Evolutionary conservation across 2,888 invertebrate species (phyloP), one percentile per base, ranked within the genome.

Genomic region (Cerastoderma edule): DNA sequence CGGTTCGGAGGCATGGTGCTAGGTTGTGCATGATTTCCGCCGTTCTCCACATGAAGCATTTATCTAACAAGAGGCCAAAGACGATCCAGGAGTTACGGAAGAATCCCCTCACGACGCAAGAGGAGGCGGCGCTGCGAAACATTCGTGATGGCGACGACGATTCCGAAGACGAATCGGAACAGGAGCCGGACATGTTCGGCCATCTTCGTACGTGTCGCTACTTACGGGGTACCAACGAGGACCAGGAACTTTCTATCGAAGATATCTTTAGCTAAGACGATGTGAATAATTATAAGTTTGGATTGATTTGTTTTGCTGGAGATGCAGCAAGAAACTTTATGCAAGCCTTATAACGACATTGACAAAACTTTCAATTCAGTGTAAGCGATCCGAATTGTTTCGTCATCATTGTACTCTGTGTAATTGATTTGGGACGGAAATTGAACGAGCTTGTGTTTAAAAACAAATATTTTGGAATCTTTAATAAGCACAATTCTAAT

Each of bases 21-120:
- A 72, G 57, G 46, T 30, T 75, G 63, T 72, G 79, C 27, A 79
- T 75, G 79, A 50, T 79, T 1, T 79, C 79, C 0, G 79, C 79
- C 13, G 66, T 79, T 6, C 24, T 72, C 16, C 75, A 79, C 35
- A 79, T 79, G 79, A 69, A 72, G 50, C 39, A 54, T 27, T n/a
- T 72, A 4, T 69, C 68, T n/a, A n/a, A 50, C 19, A 57, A 54
- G 22, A 65, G 53, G 22, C 64, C 79, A 0, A 79, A 79, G 32
- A 50, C 54, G 19, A 71, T 79, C 19, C 44, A 54, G 16, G 60
- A 79, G 50, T 53, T 75, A n/a, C 30, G 53, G 32, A 72, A 72
- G 32, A 72, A 56, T 13, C 78, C 78, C 0, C 28, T 71, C 6
- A 68, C 64, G 3, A 72, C 78, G 1, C 53, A 68, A 27, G 22